Evolutionary conservation across 2,797 vertebrate species (phyloP), one percentile per base, ranked within the genome.

Genomic region (Lemur catta): DNA sequence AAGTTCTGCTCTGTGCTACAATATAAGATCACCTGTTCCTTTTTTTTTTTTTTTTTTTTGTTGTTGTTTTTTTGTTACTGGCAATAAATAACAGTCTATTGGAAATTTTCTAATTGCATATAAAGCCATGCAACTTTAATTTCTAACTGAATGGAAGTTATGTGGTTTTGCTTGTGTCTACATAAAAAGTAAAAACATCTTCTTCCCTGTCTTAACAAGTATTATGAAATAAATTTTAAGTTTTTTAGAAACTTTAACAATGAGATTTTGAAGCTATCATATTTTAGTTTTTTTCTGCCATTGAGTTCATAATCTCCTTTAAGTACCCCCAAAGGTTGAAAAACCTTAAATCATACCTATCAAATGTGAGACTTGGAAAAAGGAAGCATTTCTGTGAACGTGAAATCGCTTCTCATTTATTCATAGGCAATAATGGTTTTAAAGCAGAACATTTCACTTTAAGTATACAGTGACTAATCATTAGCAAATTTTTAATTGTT

Each of bases 131-230:
- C 17, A 48, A 35, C 26, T n/a, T 78, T 78, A 46, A 7, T 82
- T 76, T 94, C 22, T 97, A 92, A 96, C 33, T 90, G n/a, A 96
- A 89, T 87, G 72, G 89, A 80, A 94, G 82, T 75, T 71, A 30
- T 57, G 8, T 79, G 13, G 14, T 61, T 95, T 93, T 91, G 26
- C n/a, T 79, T 84, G 6, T 72, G 33, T 94, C 79, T 78, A 55
- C n/a, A 61, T 81, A 93, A 85, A 96, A 84, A 61, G 24, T 80
- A 33, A 35, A 89, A 81, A 69, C 69, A 5, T 46, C 33, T 52
- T 67, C 35, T 6, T 89, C 50, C 33, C 18, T 75, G 35, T 67
- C 91, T 79, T 50, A 81, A 72, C 33, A 85, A 78, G 41, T 86
- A 93, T 85, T 86, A 8, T 91, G 18, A 84, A 81, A 80, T 78